Conservation (phyloP, 2,113 vertebrate genomes). For the Phalacrocorax carbo region DNA sequence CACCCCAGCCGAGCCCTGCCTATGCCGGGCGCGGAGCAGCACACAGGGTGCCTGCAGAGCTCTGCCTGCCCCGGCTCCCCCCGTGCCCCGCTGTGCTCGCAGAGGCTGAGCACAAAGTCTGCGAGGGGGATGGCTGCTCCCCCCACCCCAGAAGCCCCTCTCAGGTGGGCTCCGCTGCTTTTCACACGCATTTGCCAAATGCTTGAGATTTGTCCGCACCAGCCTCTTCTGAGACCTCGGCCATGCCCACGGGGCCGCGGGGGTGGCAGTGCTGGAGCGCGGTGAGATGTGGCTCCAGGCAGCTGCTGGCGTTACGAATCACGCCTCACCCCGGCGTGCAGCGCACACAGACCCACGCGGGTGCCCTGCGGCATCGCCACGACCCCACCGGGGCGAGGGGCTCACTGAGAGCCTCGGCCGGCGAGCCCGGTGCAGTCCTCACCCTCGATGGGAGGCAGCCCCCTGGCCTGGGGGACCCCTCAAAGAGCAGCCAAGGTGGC, state of each 20-base stretch:
- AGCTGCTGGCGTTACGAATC: neutral
- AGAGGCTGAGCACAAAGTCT: neutral
- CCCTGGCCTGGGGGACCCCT: no score
- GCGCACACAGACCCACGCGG: neutral
- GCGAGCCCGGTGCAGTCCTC: fast-evolving
- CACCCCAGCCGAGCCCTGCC: neutral
- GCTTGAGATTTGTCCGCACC: neutral
- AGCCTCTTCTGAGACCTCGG: neutral
- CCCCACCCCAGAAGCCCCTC: no score
- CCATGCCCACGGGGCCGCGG: fast-evolving
- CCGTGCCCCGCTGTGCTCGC: fast-evolving
- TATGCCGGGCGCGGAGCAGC: neutral
- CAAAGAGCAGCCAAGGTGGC: neutral
- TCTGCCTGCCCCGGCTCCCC: neutral
- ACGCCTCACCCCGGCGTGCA: fast-evolving
- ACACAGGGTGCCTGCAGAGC: neutral
- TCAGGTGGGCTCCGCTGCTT: neutral
- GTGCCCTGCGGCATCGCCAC: neutral
- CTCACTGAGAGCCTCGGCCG: neutral
- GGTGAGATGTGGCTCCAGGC: neutral
- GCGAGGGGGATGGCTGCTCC: neutral
- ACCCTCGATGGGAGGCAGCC: neutral
- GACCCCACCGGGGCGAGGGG: neutral
- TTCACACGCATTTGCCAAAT: neutral
- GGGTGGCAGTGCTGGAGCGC: neutral